Conservation (phyloP, 2,797 vertebrate species). For the Phylloscopus collybita region DNA sequence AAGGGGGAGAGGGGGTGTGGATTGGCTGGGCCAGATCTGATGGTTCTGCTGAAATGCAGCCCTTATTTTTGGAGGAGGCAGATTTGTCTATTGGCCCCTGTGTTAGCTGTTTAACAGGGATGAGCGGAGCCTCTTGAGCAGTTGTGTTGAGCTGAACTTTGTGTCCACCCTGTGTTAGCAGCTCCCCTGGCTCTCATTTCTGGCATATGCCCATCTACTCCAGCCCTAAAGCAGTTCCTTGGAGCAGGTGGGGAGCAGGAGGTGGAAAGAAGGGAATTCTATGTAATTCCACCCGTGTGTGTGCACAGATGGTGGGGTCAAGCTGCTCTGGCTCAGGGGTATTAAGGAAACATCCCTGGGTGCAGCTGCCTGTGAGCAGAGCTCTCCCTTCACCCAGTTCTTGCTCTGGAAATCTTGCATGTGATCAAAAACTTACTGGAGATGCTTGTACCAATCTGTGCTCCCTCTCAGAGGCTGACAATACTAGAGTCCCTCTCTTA, state of each 20-base stretch:
- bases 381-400: background rate
- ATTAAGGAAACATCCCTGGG: background rate
- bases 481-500: background rate
- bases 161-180: background rate
- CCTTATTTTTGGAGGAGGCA: background rate
- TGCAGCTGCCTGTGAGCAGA: background rate
- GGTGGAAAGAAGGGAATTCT: background rate
- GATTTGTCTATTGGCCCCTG: background rate
- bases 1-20: accelerated
- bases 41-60: background rate
- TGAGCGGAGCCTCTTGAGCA: background rate
- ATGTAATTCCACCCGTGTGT: accelerated
- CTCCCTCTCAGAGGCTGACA: background rate
- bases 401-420: background rate
- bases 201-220: background rate
- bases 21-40: background rate
- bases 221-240: background rate
- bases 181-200: background rate
- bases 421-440: background rate
- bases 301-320: background rate
- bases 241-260: background rate
- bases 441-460: background rate
- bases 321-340: background rate
- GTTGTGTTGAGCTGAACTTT: background rate
- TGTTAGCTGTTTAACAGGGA: background rate